phyloP scores from a whole-genome alignment of 2,888 invertebrate species.

The Apodemia hepburni region DNA sequence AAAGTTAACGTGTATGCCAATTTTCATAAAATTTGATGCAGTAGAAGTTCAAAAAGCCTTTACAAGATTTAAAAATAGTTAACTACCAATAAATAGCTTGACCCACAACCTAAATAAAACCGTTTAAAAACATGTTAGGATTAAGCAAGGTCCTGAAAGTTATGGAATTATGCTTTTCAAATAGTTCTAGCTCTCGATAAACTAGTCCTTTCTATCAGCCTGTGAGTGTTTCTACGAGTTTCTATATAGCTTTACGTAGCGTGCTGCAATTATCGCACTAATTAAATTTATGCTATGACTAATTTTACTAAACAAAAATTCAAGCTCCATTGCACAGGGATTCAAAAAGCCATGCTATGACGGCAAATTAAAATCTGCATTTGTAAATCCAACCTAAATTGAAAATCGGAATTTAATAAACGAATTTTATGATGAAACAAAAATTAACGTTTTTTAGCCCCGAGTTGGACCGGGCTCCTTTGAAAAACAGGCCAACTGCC shows the following conservation, averaged over 20 bases:
- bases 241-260: conserved; percentile 33
- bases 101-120: too few relatives aligned
- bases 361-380: neutral
- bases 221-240: conserved; percentile 29
- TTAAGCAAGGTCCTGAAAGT: conserved; percentile 6
- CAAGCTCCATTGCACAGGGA: conserved; percentile 10
- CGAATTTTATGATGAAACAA: neutral
- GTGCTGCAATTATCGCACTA: conserved; percentile 60
- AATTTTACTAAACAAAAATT: conserved; percentile 57
- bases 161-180: conserved; percentile 23
- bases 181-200: conserved; percentile 22
- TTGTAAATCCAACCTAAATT: neutral
- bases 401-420: neutral
- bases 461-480: too few relatives aligned
- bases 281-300: conserved; percentile 70
- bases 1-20: too few relatives aligned
- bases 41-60: too few relatives aligned
- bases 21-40: too few relatives aligned
- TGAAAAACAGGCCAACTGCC: too few relatives aligned
- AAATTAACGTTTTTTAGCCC: too few relatives aligned
- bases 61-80: too few relatives aligned
- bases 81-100: too few relatives aligned
- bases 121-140: neutral
- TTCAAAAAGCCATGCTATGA: conserved; percentile 7
- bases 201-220: conserved; percentile 29